A percentile compares a stretch with the other conserved stretches of the same genome.
Conservation (phyloP, 2,797 vertebrate species). For the Hypotaenidia okinawae region DNA sequence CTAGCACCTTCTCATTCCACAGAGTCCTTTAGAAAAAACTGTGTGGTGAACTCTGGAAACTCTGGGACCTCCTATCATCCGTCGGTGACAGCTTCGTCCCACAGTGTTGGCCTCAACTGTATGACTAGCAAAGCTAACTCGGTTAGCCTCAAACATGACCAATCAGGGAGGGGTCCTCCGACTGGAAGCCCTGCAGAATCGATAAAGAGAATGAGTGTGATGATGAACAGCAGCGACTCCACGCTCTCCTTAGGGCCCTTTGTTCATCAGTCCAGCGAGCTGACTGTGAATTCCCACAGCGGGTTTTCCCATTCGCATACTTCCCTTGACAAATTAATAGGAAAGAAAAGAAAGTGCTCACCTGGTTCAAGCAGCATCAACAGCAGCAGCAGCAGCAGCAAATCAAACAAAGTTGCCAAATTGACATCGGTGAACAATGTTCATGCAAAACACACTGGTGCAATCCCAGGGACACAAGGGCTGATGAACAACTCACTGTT, state of each 20-base stretch:
- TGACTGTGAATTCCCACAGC: slow-evolving; percentile 80
- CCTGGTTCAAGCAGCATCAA: slow-evolving; percentile 81
- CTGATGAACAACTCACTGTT: slow-evolving; percentile 93
- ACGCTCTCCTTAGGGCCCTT: slow-evolving; percentile 97
- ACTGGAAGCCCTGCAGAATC: slow-evolving; percentile 92
- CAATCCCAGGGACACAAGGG: slow-evolving; percentile 89
- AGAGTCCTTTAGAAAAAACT: slow-evolving; percentile 93
- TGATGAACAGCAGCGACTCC: slow-evolving; percentile 98
- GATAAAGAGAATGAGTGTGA: slow-evolving; percentile 98
- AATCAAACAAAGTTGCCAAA: slow-evolving; percentile 92
- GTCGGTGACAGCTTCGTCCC: slow-evolving; percentile 84
- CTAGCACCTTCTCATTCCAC: slow-evolving; percentile 85
- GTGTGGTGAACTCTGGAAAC: slow-evolving; percentile 85
- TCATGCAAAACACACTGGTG: slow-evolving; percentile 91
- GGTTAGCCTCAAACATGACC: slow-evolving; percentile 89
- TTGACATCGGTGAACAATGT: slow-evolving; percentile 93
- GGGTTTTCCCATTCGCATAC: slow-evolving; percentile 86
- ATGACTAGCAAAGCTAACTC: slow-evolving; percentile 88
- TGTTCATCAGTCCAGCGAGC: slow-evolving; percentile 86
- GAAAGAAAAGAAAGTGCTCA: slow-evolving; percentile 94
- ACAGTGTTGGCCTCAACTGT: slow-evolving; percentile 89
- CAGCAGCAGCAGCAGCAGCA: slow-evolving; percentile 78
- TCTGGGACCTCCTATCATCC: slow-evolving; percentile 90
- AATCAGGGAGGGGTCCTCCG: slow-evolving; percentile 86
- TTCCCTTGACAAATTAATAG: slow-evolving; percentile 87